Evolutionary conservation across 2,113 vertebrate genomes (phyloP).

Genomic region (Boleophthalmus pectinirostris): DNA sequence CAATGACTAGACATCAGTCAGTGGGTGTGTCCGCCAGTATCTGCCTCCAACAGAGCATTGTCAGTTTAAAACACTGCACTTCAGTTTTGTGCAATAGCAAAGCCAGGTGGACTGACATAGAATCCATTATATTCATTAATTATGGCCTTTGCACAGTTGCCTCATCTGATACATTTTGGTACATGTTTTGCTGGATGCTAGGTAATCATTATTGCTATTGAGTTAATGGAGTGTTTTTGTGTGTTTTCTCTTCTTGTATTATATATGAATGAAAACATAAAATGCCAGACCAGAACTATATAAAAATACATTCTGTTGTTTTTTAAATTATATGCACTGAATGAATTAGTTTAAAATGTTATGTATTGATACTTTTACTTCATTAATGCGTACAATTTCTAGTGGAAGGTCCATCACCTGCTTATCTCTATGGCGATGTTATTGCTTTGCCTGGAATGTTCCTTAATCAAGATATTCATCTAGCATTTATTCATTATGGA

Average conservation of each 20-base stretch:
- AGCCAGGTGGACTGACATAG: neutral
- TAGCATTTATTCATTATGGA: too few species aligned
- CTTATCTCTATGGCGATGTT: too few species aligned
- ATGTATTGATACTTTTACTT: neutral
- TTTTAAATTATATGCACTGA: neutral
- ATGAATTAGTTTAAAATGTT: neutral
- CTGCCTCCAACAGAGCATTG: neutral
- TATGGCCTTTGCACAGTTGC: neutral
- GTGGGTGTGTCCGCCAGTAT: neutral
- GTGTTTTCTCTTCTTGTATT: neutral
- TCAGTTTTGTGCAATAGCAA: neutral
- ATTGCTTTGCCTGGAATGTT: too few species aligned
- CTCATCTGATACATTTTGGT: neutral
- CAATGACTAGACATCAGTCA: slow-evolving; percentile 18
- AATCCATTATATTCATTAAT: neutral
- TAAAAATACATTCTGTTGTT: neutral
- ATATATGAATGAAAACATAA: too few species aligned
- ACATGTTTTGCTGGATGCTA: neutral
- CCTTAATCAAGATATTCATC: too few species aligned
- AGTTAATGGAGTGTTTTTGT: neutral
- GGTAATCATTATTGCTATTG: neutral
- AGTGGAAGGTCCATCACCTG: too few species aligned
- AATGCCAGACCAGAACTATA: neutral
- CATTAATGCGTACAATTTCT: too few species aligned
- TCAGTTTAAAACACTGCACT: neutral